A percentile compares a stretch with the other conserved stretches of the same genome.
These are phyloP conservation scores for Crotophaga sulcirostris DNA, from an alignment of 2,113 vertebrate species.

Conservation along the genomic window DNA sequence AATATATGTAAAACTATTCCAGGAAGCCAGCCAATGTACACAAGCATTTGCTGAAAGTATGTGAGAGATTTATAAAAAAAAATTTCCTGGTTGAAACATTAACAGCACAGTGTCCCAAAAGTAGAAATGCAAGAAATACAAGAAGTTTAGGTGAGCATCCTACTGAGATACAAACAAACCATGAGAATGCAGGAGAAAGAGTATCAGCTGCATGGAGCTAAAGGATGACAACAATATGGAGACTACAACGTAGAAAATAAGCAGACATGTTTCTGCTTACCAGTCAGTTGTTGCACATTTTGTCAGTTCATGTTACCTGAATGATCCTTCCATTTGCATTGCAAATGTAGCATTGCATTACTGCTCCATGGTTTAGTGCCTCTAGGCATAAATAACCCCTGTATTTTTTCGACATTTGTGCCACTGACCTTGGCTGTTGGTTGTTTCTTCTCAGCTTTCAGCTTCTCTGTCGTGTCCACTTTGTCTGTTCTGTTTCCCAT, in stretches of 20 bases:
- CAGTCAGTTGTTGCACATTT: neutral
- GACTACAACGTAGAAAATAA: neutral
- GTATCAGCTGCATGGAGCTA: neutral
- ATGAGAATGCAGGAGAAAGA: neutral
- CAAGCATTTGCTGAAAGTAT: conserved; percentile 16
- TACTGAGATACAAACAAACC: neutral
- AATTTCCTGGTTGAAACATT: conserved; percentile 17
- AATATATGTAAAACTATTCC: conserved; percentile 24
- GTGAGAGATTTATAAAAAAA: conserved; percentile 1
- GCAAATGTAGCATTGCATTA: neutral
- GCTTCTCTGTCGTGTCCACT: neutral
- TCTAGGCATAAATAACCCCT: neutral
- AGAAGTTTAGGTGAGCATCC: neutral
- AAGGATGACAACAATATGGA: neutral
- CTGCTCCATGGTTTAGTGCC: neutral
- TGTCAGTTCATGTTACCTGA: neutral
- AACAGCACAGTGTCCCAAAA: neutral
- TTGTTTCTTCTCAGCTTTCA: neutral
- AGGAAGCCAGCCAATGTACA: conserved; percentile 46
- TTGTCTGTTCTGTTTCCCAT: neutral
- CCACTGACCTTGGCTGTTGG: neutral
- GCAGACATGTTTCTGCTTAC: neutral
- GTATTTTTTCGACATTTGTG: neutral
- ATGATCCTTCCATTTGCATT: neutral
- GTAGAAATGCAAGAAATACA: neutral